phyloP scores from a whole-genome alignment of 2,888 invertebrate genomes.

The Ochropleura leucogaster region DNA sequence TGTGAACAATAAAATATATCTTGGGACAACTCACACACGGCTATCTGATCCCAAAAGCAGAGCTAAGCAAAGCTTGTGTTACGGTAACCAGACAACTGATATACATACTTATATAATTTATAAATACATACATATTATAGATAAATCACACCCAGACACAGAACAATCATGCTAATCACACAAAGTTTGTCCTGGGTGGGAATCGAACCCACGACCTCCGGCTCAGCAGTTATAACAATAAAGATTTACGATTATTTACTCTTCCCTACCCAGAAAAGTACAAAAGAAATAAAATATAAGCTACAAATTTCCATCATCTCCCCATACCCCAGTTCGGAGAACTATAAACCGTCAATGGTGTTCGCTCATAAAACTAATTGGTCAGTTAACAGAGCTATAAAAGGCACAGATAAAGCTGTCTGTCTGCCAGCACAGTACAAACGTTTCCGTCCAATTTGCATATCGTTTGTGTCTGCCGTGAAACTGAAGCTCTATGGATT shows the following conservation, averaged over 20 bases:
- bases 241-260: neutral
- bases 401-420: slow-evolving; percentile 36
- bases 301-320: neutral
- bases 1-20: no score
- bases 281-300: neutral
- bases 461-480: slow-evolving; percentile 32
- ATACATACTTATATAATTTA: no score
- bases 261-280: neutral
- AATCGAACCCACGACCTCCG: no score
- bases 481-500: slow-evolving; percentile 12
- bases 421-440: slow-evolving; percentile 23
- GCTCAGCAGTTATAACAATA: no score
- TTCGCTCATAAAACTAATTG: slow-evolving; percentile 54
- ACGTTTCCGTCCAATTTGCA: slow-evolving; percentile 50
- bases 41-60: no score
- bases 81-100: no score
- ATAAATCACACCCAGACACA: no score
- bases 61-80: no score
- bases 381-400: slow-evolving; percentile 44
- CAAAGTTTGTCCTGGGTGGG: no score
- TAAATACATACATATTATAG: no score
- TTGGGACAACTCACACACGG: no score
- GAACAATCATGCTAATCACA: no score
- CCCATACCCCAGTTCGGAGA: slow-evolving; percentile 1
- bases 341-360: slow-evolving; percentile 34